Percentiles rank a stretch among this genome's conserved stretches.
Conservation (phyloP, 2,888 invertebrate genomes). For the Anthophora plumipes region DNA sequence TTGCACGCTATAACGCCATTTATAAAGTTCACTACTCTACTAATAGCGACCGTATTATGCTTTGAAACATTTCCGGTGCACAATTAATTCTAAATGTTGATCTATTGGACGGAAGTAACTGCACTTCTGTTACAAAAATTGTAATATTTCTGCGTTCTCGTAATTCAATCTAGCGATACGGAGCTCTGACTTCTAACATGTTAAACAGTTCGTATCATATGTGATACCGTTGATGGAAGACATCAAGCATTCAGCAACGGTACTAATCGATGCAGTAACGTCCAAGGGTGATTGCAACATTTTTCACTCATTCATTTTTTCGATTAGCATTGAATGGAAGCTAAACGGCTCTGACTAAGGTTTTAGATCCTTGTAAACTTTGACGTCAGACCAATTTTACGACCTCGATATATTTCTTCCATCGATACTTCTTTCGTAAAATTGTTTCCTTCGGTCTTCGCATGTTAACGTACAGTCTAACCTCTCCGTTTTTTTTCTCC, state of each 20-base stretch:
- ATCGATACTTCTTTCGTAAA: conserved; percentile 61
- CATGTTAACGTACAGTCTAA: conserved; percentile 72
- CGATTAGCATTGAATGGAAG: no score
- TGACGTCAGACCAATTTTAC: no score
- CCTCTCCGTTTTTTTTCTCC: conserved; percentile 65
- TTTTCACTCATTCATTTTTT: no score
- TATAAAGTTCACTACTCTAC: conserved; percentile 71
- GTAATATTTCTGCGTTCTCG: conserved; percentile 76
- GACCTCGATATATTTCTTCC: no score
- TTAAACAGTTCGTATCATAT: no score
- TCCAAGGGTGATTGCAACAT: no score
- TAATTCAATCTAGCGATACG: conserved; percentile 80
- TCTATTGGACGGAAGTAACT: conserved; percentile 81
- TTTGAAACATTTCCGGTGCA: conserved; percentile 84
- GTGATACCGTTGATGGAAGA: no score
- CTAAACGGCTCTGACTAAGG: no score
- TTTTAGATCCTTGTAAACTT: no score
- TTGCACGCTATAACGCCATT: conserved; percentile 79
- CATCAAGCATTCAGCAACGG: no score
- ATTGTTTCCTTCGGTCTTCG: conserved; percentile 69
- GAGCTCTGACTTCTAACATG: conserved; percentile 76
- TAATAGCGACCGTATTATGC: conserved; percentile 74
- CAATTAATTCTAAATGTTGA: conserved; percentile 82
- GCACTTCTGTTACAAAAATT: conserved; percentile 80
- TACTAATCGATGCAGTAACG: no score